Evolutionary conservation across 2,797 vertebrate species (phyloP).

Genomic region (Synanceia verrucosa): DNA sequence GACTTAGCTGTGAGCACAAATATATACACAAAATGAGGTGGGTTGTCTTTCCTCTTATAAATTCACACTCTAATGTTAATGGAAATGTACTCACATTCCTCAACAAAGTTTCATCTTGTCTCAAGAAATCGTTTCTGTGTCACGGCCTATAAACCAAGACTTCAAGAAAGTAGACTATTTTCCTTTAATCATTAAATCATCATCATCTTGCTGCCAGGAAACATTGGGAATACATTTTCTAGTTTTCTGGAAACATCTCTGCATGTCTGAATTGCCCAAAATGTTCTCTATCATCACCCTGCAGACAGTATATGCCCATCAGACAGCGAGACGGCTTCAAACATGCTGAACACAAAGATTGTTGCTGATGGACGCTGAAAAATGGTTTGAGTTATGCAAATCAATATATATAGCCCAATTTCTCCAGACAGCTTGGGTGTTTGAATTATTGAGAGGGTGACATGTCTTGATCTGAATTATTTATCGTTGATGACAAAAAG

Average conservation of each 20-base stretch:
- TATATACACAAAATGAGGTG: slow-evolving; percentile 1
- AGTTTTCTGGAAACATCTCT: not conserved
- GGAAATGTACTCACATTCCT: not conserved
- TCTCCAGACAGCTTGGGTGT: slow-evolving; percentile 57
- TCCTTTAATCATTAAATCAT: not conserved
- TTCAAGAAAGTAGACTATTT: not conserved
- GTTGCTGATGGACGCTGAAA: slow-evolving; percentile 24
- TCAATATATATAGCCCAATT: slow-evolving; percentile 43
- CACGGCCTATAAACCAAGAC: not conserved
- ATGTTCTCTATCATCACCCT: not conserved
- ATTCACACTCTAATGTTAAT: not conserved
- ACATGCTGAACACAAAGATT: slow-evolving; percentile 39
- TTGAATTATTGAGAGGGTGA: slow-evolving; percentile 68
- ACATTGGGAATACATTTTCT: not conserved
- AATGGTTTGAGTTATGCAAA: slow-evolving; percentile 42
- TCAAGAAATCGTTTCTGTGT: slow-evolving; percentile 12
- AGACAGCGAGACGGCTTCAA: slow-evolving; percentile 22
- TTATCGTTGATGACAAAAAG: slow-evolving; percentile 45
- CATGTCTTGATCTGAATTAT: slow-evolving; percentile 70
- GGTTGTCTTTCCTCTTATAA: not conserved
- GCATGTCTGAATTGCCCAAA: not conserved
- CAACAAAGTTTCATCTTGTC: not conserved
- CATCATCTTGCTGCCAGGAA: not conserved
- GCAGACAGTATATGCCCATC: slow-evolving; percentile 25
- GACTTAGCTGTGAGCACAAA: not conserved